Base-by-base conservation (phyloP, 2,797 vertebrate species). In the Hippopotamyrus pictus region DNA sequence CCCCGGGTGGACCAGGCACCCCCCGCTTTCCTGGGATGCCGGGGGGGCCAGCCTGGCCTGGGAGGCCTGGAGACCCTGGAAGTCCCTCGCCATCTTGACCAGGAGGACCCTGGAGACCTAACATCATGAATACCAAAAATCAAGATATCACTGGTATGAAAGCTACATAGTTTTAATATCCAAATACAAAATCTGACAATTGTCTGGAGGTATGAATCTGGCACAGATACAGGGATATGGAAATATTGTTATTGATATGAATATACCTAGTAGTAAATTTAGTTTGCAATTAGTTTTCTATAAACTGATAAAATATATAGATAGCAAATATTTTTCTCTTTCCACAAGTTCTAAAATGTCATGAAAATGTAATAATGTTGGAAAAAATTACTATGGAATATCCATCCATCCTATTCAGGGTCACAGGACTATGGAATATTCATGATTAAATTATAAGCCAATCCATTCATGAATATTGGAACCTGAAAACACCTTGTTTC, bases 11-110 rank as follows among this genome's bases (percentile, higher is more conserved):
- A 5, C 96, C 96, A 0, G 94, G 91, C 22, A 89, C 90, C 0
- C 96, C 96, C 7, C 92, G 93, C 91, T 96, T 96, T 17, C 96
- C 96, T 1, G 94, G 92, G 54, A 92, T 90, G 25, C 96, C 96
- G 0, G 93, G 92, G 0, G 91, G 89, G 6, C 96, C 96, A 54
- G 94, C 92, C 90, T 96, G 95, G 17, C 96, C 96, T 8, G 95
- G 93, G 62, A 92, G 93, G 73, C 96, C 96, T 46, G 95, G 92
- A 88, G 92, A 93, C 3, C 96, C 96, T n/a, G 93, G 93, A 73
- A 94, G 91, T 29, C 96, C 95, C 2, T 94, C 91, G 82, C 96
- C 96, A 90, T 96, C 95, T 1, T 93, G 94, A 19, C 96, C 96
- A 41, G 92, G 94, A 3, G 93, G 93, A n/a, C 96, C 96, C 82